Conservation (phyloP, 2,113 vertebrate species). For the Sminthopsis crassicaudata region DNA sequence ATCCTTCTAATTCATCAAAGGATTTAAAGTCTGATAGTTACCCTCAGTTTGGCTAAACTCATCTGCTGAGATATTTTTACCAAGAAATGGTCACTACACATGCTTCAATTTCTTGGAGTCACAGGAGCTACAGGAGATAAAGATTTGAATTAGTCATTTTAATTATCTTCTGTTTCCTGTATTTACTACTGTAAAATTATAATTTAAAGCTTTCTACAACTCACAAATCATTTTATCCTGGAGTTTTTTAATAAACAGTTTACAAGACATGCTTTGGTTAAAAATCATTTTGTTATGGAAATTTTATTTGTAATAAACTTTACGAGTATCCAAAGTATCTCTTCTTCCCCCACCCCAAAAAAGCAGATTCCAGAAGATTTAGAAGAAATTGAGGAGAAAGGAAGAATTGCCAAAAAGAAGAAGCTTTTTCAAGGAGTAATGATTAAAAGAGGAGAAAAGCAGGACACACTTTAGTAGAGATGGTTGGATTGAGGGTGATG, state of each 20-base stretch:
- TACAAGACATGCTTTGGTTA: background rate
- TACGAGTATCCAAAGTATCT: background rate
- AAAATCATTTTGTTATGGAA: background rate
- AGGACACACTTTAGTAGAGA: too few relatives aligned
- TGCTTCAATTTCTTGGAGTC: background rate
- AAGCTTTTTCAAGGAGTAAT: too few relatives aligned
- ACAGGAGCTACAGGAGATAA: background rate
- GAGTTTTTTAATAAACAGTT: background rate
- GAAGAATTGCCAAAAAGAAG: too few relatives aligned
- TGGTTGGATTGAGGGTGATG: too few relatives aligned
- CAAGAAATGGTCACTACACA: background rate
- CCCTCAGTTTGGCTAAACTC: background rate
- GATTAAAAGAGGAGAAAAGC: too few relatives aligned
- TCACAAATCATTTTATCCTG: background rate
- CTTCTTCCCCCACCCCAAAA: too few relatives aligned
- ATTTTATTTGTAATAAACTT: background rate
- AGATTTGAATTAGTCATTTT: background rate
- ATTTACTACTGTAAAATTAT: background rate
- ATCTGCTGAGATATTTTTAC: background rate
- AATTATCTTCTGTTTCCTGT: background rate
- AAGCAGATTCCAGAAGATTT: too few relatives aligned
- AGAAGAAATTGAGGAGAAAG: too few relatives aligned
- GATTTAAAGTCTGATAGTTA: background rate
- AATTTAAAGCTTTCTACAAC: too few relatives aligned
- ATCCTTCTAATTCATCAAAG: background rate